phyloP scores from a whole-genome alignment of 2,797 vertebrate species.

The Vespertilio murinus region DNA sequence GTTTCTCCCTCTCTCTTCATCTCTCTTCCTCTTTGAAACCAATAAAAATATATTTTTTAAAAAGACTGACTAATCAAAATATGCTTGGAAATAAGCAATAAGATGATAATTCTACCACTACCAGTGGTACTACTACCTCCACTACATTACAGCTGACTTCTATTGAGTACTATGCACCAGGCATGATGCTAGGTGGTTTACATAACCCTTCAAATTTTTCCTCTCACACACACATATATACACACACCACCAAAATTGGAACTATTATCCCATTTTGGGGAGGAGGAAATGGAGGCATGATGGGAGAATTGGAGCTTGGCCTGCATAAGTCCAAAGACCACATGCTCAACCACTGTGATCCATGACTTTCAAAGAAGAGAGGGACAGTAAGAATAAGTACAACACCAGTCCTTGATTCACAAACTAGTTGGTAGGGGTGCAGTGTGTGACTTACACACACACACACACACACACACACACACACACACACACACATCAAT shows the following conservation, averaged over 20 bases:
- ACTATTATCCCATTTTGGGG: neutral
- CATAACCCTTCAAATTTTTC: neutral
- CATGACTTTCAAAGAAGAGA: neutral
- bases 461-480: neutral
- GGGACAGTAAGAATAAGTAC: neutral
- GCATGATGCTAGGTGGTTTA: neutral
- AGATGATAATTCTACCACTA: neutral
- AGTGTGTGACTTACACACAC: neutral
- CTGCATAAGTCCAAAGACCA: neutral
- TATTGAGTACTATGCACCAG: neutral
- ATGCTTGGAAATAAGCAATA: neutral
- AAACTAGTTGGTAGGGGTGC: neutral
- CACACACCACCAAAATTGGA: neutral
- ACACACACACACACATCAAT: neutral
- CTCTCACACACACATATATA: neutral
- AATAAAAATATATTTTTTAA: too few species aligned
- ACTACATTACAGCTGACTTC: neutral
- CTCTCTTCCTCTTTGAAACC: too few species aligned
- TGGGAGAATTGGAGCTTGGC: neutral
- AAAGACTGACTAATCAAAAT: neutral
- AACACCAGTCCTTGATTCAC: neutral
- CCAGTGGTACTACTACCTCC: too few species aligned
- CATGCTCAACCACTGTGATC: neutral
- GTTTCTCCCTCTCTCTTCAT: too few species aligned
- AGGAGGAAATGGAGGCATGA: neutral